phyloP scores from a whole-genome alignment of 2,113 vertebrate genomes.

The Sebastes fasciatus region DNA sequence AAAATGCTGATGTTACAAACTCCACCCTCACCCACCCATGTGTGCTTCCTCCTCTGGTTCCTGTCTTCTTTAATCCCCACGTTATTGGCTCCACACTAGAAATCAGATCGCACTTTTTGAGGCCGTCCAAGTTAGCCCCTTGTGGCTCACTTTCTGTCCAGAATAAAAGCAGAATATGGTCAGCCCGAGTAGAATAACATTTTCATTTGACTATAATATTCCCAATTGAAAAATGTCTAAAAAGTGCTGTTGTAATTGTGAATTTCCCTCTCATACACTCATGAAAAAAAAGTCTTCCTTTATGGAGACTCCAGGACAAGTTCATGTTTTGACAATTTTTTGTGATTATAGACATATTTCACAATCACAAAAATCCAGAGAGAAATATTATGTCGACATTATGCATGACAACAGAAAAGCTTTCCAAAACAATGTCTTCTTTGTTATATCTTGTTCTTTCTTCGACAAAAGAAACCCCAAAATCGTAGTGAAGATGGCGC shows the following conservation, averaged over 20 bases:
- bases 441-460: too few relatives aligned
- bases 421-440: too few relatives aligned
- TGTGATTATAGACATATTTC: too few relatives aligned
- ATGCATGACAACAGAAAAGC: too few relatives aligned
- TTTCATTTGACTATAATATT: neutral
- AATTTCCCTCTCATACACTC: neutral
- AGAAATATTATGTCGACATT: too few relatives aligned
- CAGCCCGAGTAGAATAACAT: neutral
- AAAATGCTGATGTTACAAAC: conserved; percentile 26
- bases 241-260: neutral
- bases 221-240: neutral
- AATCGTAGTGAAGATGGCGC: too few relatives aligned
- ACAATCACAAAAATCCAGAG: too few relatives aligned
- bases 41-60: conserved; percentile 32
- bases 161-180: neutral
- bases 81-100: conserved; percentile 2
- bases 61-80: conserved; percentile 26
- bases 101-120: neutral
- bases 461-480: too few relatives aligned
- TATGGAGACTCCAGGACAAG: neutral
- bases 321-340: neutral
- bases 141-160: neutral
- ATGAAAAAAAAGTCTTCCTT: neutral
- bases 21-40: neutral
- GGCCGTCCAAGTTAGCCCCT: neutral